These are phyloP conservation scores for Engraulis encrasicolus DNA, from an alignment of 2,113 vertebrate species.

Conservation along the genomic window DNA sequence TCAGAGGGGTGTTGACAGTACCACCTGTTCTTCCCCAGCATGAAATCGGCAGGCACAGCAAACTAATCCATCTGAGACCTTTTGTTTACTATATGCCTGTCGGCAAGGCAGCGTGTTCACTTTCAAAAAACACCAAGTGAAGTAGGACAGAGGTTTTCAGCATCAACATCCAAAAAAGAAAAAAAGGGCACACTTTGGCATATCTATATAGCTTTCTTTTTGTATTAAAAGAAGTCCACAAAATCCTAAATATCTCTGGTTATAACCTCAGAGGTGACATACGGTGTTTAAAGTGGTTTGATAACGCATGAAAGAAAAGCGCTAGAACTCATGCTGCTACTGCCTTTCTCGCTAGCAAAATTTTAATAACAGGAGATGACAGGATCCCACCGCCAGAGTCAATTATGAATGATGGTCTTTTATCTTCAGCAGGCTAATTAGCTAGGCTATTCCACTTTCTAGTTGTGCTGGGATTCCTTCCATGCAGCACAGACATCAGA, in stretches of 20 bases:
- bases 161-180: neutral
- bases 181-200: neutral
- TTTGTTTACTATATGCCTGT: constrained; percentile 64
- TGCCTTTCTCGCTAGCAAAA: constrained; percentile 68
- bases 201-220: neutral
- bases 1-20: constrained; percentile 65
- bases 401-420: constrained; percentile 78
- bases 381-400: constrained; percentile 65
- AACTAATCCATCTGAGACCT: constrained; percentile 62
- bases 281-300: constrained; percentile 49
- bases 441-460: constrained; percentile 51
- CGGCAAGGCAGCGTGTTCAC: constrained; percentile 52
- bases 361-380: constrained; percentile 61
- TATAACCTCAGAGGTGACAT: constrained; percentile 49
- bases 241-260: constrained; percentile 50
- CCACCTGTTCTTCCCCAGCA: constrained; percentile 57
- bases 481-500: neutral
- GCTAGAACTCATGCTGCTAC: constrained; percentile 60
- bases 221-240: neutral
- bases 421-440: constrained; percentile 74
- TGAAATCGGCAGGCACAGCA: constrained; percentile 62
- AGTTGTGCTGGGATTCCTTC: constrained; percentile 37
- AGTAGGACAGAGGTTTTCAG: constrained; percentile 31
- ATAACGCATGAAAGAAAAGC: constrained; percentile 66
- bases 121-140: constrained; percentile 10